Evolutionary conservation across 2,888 invertebrate genomes (phyloP).

Genomic region (Nomada fabriciana): DNA sequence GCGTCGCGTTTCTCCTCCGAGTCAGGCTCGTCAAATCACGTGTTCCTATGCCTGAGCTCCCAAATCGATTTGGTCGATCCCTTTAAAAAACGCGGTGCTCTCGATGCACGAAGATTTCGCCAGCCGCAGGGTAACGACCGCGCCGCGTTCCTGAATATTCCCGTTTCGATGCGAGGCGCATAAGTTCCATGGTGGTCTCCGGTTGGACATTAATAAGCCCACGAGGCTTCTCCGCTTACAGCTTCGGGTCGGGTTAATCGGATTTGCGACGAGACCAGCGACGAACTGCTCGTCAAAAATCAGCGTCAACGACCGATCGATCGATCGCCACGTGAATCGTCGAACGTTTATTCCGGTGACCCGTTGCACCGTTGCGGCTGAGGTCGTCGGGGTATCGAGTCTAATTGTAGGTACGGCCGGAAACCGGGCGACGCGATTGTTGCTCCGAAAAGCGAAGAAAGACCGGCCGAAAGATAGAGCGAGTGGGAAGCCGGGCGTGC

Average conservation of each 20-base stretch:
- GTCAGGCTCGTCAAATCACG: constrained; percentile 37
- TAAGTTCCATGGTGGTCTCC: constrained; percentile 32
- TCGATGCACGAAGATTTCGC: no score
- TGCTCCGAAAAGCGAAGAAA: background rate
- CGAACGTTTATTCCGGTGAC: constrained; percentile 27
- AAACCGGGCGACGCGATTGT: background rate
- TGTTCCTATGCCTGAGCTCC: background rate
- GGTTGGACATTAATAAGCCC: constrained; percentile 61
- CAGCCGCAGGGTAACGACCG: no score
- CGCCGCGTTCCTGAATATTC: background rate
- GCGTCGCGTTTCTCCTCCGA: constrained; percentile 33
- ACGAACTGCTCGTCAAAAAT: constrained; percentile 56
- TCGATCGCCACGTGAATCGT: constrained; percentile 45
- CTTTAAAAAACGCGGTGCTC: no score
- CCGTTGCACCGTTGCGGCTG: constrained; percentile 7
- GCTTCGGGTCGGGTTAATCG: constrained; percentile 63
- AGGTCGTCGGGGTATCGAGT: background rate
- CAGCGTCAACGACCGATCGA: constrained; percentile 45
- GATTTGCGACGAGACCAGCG: constrained; percentile 60
- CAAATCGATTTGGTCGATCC: no score
- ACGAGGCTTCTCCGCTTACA: constrained; percentile 65
- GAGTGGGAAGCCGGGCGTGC: no score
- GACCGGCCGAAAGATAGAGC: background rate
- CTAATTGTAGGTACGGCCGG: background rate
- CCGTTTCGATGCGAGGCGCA: constrained; percentile 21